Evolutionary conservation across 2,113 vertebrate species (phyloP).

Genomic region (Jacana jacana): DNA sequence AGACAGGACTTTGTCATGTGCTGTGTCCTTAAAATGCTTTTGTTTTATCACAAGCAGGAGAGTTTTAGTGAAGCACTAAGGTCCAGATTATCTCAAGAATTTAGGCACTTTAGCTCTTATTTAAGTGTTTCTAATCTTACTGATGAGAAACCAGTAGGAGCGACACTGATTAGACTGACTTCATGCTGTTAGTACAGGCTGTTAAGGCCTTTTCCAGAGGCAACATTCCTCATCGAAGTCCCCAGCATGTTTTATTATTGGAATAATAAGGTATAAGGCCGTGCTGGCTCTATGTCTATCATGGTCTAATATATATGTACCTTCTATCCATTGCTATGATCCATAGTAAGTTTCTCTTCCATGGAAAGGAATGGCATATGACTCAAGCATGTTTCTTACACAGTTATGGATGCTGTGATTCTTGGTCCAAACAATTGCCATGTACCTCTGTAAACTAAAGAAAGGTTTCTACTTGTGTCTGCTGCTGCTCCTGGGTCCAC

Average conservation of each 20-base stretch:
- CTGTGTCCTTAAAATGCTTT: neutral
- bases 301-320: rapidly evolving
- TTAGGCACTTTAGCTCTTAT: neutral
- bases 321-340: neutral
- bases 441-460: neutral
- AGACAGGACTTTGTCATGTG: neutral
- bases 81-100: neutral
- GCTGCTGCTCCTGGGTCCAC: neutral
- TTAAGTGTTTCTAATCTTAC: neutral
- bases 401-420: neutral
- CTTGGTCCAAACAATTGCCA: neutral
- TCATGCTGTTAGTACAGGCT: neutral
- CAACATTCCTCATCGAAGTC: neutral
- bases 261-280: neutral
- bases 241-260: rapidly evolving
- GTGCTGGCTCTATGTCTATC: rapidly evolving
- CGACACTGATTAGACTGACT: neutral
- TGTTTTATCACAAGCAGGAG: neutral
- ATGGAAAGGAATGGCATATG: neutral
- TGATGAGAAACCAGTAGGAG: neutral
- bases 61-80: neutral
- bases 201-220: neutral
- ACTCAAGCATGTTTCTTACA: neutral
- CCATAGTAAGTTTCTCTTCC: neutral
- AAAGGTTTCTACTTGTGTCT: neutral